Base-by-base conservation (phyloP, 2,888 invertebrate species). In the Agrotis segetum region DNA sequence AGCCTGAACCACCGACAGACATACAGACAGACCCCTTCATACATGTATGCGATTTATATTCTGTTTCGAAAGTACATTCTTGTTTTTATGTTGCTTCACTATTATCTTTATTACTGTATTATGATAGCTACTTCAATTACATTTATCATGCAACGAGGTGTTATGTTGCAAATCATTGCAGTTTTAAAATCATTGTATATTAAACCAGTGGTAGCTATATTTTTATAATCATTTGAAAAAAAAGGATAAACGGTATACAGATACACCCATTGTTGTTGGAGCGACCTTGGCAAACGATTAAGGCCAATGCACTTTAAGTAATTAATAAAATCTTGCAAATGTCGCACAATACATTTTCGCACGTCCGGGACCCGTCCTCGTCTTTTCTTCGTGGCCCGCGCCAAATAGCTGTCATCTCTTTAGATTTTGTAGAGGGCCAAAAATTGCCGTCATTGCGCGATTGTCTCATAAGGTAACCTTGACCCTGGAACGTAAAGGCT, bases 61-160 rank as follows among this genome's bases (percentile, higher is more conserved):
- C 62, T 6, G 19, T 64, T 74, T 74, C 67, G 67, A 74, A 83
- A 82, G 64, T 71, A 59, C 21, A 70, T 60, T 67, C 34, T 63
- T 63, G 49, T 82, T 78, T 72, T 79, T 63, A 73, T 73, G 58
- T 79, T 70, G 68, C 55, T 65, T 64, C 55, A 71, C 62, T 75
- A 53, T 63, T 75, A 71, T 67, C 70, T 81, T 72, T 78, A 74
- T 74, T 55, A 62, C 68, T 53, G 46, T 70, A 66, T 74, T 73
- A 55, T 69, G 70, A 59, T 75, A 67, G 46, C 44, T 68, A 77
- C 60, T 83, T 70, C 68, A 78, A 78, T 79, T 83, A 71, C 59
- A 64, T 72, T 71, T 61, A 73, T 69, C 70, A 66, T 74, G 73
- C 71, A 80, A 69, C 64, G n/a, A 66, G 66, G 67, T 78, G 71